phyloP scores from a whole-genome alignment of 2,113 vertebrate species.

The Austrofundulus limnaeus region DNA sequence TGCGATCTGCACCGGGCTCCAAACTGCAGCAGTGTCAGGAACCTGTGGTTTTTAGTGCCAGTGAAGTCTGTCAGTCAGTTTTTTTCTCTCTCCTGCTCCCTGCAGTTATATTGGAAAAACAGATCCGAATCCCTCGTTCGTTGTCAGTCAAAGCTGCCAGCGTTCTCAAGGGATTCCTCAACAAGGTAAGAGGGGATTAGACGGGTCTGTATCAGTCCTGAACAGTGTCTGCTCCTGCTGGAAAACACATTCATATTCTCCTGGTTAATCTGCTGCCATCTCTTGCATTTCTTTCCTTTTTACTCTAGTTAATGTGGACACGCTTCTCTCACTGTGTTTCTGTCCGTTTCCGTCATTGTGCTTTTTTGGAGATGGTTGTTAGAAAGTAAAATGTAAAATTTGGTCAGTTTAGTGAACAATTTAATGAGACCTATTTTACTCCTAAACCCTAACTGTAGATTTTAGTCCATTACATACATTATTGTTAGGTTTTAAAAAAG shows the following conservation, averaged over 20 bases:
- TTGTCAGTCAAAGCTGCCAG: conserved; percentile 98
- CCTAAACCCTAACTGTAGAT: no score
- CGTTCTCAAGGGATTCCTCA: conserved; percentile 97
- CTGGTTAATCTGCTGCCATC: neutral
- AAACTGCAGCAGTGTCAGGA: conserved; percentile 20
- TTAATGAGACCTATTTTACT: no score
- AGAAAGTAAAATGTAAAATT: neutral
- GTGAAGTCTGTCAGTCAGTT: conserved; percentile 1
- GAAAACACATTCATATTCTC: conserved; percentile 8
- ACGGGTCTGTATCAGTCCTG: conserved; percentile 6
- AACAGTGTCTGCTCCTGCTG: conserved; percentile 11
- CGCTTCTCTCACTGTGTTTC: neutral
- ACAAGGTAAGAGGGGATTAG: conserved; percentile 85
- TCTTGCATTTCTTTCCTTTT: neutral
- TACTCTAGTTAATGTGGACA: neutral
- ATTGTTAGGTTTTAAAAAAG: neutral
- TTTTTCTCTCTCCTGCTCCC: conserved; percentile 38
- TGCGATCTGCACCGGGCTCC: conserved; percentile 6
- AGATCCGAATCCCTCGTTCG: conserved; percentile 96
- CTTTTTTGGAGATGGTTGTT: neutral
- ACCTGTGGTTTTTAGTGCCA: conserved; percentile 4
- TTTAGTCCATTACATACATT: no score
- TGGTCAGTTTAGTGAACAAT: neutral
- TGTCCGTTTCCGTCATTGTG: neutral
- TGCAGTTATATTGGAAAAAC: conserved; percentile 98